Evolutionary conservation across 2,888 invertebrate genomes (phyloP), one percentile per base, ranked within the genome.

Genomic region (Toxonevra muliebris): DNA sequence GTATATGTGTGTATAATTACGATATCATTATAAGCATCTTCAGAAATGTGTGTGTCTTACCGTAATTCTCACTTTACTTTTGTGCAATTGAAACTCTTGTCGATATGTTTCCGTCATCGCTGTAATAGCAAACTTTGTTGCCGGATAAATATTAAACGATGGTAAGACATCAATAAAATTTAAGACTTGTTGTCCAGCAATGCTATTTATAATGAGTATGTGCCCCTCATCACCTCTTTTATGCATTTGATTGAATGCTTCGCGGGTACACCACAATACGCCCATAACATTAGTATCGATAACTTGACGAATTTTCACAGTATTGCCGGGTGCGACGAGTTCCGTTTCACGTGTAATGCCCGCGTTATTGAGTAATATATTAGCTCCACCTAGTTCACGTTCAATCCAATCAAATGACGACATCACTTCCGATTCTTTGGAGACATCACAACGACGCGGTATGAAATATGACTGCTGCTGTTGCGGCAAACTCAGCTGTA

Each of bases 361-460:
- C 0, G 90, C 90, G 77, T 89, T 89, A 76, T 90, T 90, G 0
- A 90, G 78, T 53, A 89, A 82, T 0, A 90, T 85, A 77, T 89
- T 87, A 2, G 88, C 84, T 0, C 88, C 88, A 0, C 89, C 89
- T 0, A 88, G 75, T 19, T 86, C 80, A 1, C 84, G 76, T 61
- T 88, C 86, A 43, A 87, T 86, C 84, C 85, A 86, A n/a, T 84
- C 79, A 75, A 90, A 90, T 15, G 87, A 85, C 19, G 79, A 79
- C 15, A 87, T 72, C 20, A 91, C 87, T n/a, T 89, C 87, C 0
- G 87, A 85, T 74, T 89, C 89, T 20, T 87, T 86, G 5, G 84
- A 82, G 1, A 90, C 79, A 76, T 90, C 90, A 74, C 90, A 89
- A 61, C 82, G 80, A 43, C 83, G 73, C 2, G 87, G 82, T 70